Conservation (phyloP, 1,140 invertebrate species). For the Teleogryllus occipitalis region DNA sequence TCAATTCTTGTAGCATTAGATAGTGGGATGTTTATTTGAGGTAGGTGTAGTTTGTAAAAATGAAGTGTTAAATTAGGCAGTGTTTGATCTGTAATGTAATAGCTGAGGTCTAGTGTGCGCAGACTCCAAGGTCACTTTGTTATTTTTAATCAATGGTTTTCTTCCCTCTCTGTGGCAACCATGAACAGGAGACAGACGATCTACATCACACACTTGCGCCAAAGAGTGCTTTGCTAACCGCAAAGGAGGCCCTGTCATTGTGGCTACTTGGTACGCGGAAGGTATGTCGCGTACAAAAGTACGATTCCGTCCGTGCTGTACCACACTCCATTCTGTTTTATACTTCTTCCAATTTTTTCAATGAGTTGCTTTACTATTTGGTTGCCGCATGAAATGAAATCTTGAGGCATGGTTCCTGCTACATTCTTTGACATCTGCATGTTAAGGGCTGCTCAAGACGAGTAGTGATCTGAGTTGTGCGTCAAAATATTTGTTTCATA, state of each 20-base stretch:
- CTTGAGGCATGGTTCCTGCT: background rate
- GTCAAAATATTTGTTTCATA: too few relatives aligned
- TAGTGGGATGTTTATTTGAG: too few relatives aligned
- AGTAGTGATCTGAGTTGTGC: too few relatives aligned
- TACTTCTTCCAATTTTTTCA: background rate
- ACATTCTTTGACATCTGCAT: too few relatives aligned
- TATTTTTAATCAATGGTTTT: constrained; percentile 10
- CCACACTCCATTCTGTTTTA: background rate
- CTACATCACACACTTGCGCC: constrained; percentile 42
- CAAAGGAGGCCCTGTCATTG: constrained; percentile 81
- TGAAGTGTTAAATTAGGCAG: too few relatives aligned
- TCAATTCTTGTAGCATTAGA: too few relatives aligned
- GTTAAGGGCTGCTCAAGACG: too few relatives aligned
- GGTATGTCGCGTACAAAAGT: constrained; percentile 39
- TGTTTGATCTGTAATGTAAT: too few relatives aligned
- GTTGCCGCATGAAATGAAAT: background rate
- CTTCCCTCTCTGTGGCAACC: background rate
- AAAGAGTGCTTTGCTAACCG: constrained; percentile 58
- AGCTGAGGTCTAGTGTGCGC: too few relatives aligned
- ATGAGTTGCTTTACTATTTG: background rate
- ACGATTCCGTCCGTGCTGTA: constrained; percentile 4
- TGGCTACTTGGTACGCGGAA: constrained; percentile 81
- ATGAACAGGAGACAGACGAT: constrained; percentile 21
- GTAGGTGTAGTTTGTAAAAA: too few relatives aligned
- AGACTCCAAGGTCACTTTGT: background rate